Conservation (phyloP, 2,888 invertebrate genomes). For the Acronicta psi region DNA sequence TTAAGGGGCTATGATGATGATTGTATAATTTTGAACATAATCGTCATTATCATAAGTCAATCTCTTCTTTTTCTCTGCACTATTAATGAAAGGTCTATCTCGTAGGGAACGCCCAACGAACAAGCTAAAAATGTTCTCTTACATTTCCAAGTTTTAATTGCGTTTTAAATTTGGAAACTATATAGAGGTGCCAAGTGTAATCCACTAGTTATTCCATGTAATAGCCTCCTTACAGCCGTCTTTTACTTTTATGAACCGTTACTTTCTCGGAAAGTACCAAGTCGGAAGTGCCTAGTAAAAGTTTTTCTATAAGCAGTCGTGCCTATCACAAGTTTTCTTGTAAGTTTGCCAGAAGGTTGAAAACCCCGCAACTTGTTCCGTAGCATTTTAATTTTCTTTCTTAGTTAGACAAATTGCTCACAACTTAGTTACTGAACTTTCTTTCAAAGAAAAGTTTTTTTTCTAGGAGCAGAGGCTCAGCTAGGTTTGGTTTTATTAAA, state of each 20-base stretch:
- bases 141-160: too few relatives aligned
- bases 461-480: neutral
- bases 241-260: conserved; percentile 2
- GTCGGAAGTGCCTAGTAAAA: conserved; percentile 6
- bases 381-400: conserved; percentile 19
- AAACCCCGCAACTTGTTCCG: conserved; percentile 5
- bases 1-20: too few relatives aligned
- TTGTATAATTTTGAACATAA: too few relatives aligned
- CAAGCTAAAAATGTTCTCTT: too few relatives aligned
- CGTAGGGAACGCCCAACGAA: too few relatives aligned
- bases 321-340: conserved; percentile 18
- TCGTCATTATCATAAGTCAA: too few relatives aligned
- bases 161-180: neutral
- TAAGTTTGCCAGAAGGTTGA: conserved; percentile 6
- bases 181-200: neutral
- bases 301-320: conserved; percentile 19
- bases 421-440: neutral
- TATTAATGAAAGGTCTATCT: too few relatives aligned
- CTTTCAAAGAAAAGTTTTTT: conserved; percentile 2
- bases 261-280: neutral
- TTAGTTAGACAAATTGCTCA: conserved; percentile 10
- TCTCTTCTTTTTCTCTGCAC: too few relatives aligned
- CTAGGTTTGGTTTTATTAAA: too few relatives aligned
- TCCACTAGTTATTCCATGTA: neutral
- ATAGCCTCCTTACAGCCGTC: neutral